Evolutionary conservation across 2,888 invertebrate genomes (phyloP).

Genomic region (Tenthredo mesomela): DNA sequence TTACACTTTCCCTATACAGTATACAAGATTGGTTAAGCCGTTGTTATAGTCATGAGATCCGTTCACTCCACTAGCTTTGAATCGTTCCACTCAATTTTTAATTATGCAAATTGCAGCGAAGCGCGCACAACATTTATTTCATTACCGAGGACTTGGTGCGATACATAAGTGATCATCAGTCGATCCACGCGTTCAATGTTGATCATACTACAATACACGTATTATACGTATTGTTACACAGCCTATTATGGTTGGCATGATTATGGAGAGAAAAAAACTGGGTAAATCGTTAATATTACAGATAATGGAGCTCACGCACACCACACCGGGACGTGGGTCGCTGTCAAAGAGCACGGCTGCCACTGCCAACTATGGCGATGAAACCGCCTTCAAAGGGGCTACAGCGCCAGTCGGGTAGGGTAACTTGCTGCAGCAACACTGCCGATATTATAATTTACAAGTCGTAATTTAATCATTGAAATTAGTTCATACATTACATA

Average conservation of each 20-base stretch:
- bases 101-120: background rate
- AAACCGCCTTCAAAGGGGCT: constrained; percentile 68
- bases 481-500: background rate
- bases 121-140: background rate
- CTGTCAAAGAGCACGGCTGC: constrained; percentile 62
- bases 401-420: constrained; percentile 67
- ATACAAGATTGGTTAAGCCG: background rate
- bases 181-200: background rate
- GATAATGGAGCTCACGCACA: constrained; percentile 72
- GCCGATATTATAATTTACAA: background rate
- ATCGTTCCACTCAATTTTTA: background rate
- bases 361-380: constrained; percentile 64
- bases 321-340: constrained; percentile 65
- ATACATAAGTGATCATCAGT: background rate
- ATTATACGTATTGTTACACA: background rate
- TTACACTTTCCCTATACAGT: background rate
- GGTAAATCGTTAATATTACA: constrained; percentile 18
- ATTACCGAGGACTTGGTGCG: background rate
- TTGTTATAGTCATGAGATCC: background rate
- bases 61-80: background rate
- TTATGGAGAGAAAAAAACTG: background rate
- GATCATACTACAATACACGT: background rate
- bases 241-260: background rate
- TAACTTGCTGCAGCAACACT: background rate
- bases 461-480: constrained; percentile 18